Conservation (phyloP, 2,113 vertebrate genomes). For the Aepyceros melampus region DNA sequence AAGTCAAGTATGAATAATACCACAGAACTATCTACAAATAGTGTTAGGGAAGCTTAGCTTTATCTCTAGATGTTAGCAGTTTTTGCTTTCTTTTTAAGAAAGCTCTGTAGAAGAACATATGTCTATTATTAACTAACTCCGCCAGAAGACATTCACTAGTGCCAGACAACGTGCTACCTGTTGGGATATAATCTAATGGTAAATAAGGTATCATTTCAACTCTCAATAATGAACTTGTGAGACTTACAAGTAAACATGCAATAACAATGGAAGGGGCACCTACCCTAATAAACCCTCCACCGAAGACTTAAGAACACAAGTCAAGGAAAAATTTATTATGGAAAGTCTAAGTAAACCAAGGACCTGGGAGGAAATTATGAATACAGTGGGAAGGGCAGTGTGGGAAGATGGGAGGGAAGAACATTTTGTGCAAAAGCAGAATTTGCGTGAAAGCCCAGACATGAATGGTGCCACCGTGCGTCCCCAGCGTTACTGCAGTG, state of each 20-base stretch:
- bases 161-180: background rate
- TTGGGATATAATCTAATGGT: background rate
- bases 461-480: rapidly evolving
- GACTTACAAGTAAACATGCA: background rate
- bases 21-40: background rate
- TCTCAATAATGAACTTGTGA: background rate
- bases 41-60: background rate
- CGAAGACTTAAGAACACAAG: background rate
- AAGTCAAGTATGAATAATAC: background rate
- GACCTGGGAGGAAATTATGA: background rate
- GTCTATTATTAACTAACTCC: background rate
- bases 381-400: background rate
- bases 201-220: background rate
- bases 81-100: background rate
- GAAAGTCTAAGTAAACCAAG: background rate
- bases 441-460: background rate
- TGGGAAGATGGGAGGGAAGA: background rate
- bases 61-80: background rate
- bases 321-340: background rate
- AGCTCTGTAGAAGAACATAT: background rate
- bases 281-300: background rate
- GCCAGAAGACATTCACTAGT: background rate
- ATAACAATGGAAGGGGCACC: background rate
- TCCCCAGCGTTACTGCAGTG: background rate
- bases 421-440: background rate